phyloP scores from a whole-genome alignment of 2,113 vertebrate genomes.

The Fregata magnificens region DNA sequence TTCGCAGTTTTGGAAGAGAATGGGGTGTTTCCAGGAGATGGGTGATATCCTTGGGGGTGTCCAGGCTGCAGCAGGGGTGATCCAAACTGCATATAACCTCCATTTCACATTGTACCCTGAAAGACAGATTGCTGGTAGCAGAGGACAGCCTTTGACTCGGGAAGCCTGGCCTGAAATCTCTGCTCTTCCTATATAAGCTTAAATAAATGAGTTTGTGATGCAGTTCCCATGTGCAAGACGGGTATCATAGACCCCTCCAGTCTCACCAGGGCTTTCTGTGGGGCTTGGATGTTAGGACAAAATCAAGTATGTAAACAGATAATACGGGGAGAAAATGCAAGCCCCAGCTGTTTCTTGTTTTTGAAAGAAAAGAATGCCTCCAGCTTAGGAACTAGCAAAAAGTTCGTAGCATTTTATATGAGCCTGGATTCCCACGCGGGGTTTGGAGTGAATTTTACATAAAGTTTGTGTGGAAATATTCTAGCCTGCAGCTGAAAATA shows the following conservation, averaged over 20 bases:
- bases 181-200: background rate
- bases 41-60: background rate
- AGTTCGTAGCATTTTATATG: background rate
- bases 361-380: background rate
- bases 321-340: background rate
- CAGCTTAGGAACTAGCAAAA: background rate
- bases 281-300: background rate
- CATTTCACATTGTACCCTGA: accelerated
- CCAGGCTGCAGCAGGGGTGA: background rate
- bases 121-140: background rate
- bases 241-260: background rate
- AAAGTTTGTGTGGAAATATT: background rate
- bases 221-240: background rate
- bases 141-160: background rate
- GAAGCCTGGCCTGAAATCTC: background rate
- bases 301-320: background rate
- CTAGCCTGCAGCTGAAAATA: background rate
- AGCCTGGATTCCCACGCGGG: background rate
- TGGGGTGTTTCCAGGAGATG: background rate
- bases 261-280: background rate
- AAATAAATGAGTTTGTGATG: background rate
- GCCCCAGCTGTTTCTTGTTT: background rate
- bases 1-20: background rate
- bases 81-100: background rate
- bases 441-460: background rate